Conservation (phyloP, 2,888 invertebrate genomes). For the Meteorus cinctellus region DNA sequence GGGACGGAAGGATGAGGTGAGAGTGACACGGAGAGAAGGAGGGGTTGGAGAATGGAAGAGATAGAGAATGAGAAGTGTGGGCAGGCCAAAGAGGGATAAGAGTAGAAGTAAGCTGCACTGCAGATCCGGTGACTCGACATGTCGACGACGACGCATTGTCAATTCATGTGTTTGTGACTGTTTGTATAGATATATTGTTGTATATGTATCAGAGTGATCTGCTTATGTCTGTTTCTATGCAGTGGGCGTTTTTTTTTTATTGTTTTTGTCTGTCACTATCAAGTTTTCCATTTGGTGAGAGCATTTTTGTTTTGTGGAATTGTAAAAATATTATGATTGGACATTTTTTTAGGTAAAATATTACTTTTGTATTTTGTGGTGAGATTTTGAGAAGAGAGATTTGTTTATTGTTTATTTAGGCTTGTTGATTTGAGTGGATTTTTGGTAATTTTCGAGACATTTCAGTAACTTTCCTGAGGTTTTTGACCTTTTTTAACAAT, state of each 20-base stretch:
- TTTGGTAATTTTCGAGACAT: too few relatives aligned
- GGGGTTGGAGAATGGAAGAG: not conserved
- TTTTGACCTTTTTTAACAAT: too few relatives aligned
- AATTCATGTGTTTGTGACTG: conserved; percentile 12
- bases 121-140: conserved; percentile 33
- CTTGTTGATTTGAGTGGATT: too few relatives aligned
- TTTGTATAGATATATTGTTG: not conserved
- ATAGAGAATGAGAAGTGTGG: not conserved
- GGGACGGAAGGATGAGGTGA: not conserved
- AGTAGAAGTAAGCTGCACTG: conserved; percentile 7
- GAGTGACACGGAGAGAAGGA: not conserved
- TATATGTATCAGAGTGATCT: not conserved
- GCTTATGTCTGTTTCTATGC: not conserved
- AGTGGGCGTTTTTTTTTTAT: conserved; percentile 2
- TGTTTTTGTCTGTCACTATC: conserved; percentile 1
- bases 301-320: too few relatives aligned
- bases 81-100: not conserved
- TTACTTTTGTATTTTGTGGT: too few relatives aligned
- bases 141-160: conserved; percentile 18
- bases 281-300: not conserved
- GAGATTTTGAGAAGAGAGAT: too few relatives aligned
- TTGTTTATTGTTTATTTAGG: too few relatives aligned
- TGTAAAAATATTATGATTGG: too few relatives aligned
- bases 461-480: too few relatives aligned
- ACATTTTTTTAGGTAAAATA: too few relatives aligned